These are phyloP conservation scores for Willisornis vidua DNA, from an alignment of 2,113 vertebrate species.

Conservation along the genomic window DNA sequence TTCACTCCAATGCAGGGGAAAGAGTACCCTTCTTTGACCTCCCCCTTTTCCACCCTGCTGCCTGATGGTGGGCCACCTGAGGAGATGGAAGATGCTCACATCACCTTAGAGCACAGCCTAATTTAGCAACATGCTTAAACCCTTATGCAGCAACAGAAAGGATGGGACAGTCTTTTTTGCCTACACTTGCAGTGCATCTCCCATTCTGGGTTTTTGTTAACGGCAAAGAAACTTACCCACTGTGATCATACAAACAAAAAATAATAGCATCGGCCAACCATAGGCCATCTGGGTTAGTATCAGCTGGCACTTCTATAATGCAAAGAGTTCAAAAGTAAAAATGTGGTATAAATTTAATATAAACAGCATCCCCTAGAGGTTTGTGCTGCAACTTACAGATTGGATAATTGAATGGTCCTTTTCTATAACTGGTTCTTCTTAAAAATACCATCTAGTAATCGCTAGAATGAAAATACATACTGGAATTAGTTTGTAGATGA, in stretches of 20 bases:
- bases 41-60: neutral
- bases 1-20: neutral
- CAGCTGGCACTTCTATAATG: neutral
- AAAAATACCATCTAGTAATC: neutral
- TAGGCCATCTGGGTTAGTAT: neutral
- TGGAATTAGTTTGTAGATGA: conserved; percentile 6
- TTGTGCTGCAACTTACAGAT: neutral
- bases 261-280: neutral
- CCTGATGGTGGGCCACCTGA: neutral
- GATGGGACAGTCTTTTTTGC: neutral
- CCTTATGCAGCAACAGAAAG: neutral
- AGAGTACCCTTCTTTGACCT: neutral
- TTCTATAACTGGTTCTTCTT: neutral
- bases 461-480: neutral
- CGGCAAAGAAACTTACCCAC: neutral
- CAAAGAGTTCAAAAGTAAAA: neutral
- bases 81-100: neutral
- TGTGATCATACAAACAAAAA: neutral
- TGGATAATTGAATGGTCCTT: neutral
- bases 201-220: neutral
- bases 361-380: conserved; percentile 14
- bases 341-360: neutral
- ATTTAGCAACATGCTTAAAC: neutral
- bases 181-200: neutral
- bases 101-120: neutral